Evolutionary conservation across 2,113 vertebrate genomes (phyloP).

Genomic region (Danio rerio): DNA sequence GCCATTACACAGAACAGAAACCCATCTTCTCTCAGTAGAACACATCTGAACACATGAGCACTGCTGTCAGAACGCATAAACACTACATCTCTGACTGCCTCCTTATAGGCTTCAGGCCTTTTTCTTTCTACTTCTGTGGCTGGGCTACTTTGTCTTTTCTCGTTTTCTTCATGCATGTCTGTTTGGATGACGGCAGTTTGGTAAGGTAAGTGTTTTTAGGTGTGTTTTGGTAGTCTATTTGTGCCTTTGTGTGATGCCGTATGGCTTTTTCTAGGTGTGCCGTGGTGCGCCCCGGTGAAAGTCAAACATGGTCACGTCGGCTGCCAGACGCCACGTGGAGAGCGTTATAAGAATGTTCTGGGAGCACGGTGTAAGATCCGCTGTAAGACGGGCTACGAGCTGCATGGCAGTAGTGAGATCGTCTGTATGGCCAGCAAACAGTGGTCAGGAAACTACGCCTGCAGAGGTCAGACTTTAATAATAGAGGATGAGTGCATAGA

Average conservation of each 20-base stretch:
- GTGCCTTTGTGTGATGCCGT: neutral
- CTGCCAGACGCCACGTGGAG: conserved; percentile 87
- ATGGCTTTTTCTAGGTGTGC: conserved; percentile 77
- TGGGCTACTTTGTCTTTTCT: conserved; percentile 9
- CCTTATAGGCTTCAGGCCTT: conserved; percentile 5
- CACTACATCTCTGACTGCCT: conserved; percentile 9
- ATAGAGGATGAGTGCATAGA: neutral
- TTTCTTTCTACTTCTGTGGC: conserved; percentile 27
- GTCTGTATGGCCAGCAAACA: conserved; percentile 91
- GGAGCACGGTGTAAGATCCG: conserved; percentile 91
- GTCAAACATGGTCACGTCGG: conserved; percentile 91
- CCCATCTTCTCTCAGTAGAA: neutral
- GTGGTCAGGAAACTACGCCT: conserved; percentile 93
- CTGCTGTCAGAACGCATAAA: conserved; percentile 24
- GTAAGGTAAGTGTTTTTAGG: conserved; percentile 20
- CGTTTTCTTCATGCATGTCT: conserved; percentile 17
- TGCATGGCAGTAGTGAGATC: conserved; percentile 84
- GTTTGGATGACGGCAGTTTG: conserved; percentile 4
- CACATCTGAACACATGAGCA: neutral
- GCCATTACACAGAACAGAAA: neutral
- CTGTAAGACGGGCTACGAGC: conserved; percentile 91
- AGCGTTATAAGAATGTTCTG: conserved; percentile 87
- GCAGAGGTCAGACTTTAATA: conserved; percentile 83
- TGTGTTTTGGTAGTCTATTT: neutral
- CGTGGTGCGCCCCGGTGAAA: conserved; percentile 95